Conservation (phyloP, 2,797 vertebrate species). For the Ambastaia sidthimunki region DNA sequence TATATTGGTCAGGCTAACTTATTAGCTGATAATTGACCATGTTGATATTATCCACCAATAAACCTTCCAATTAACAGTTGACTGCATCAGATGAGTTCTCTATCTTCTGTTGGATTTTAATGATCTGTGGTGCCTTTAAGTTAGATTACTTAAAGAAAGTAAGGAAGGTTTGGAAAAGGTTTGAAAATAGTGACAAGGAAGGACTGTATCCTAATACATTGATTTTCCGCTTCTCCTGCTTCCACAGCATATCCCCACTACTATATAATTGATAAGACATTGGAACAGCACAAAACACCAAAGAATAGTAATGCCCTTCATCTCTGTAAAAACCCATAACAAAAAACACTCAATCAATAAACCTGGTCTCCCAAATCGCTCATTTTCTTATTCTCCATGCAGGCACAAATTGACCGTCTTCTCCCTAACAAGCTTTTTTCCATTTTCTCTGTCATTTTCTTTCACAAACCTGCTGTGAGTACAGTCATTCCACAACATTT, state of each 20-base stretch:
- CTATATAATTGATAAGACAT: background rate
- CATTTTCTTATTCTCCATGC: constrained; percentile 14
- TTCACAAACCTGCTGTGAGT: background rate
- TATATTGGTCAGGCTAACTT: too few relatives aligned
- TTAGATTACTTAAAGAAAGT: background rate
- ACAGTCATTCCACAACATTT: constrained; percentile 18
- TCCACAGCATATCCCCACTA: background rate
- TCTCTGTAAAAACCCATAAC: constrained; percentile 4
- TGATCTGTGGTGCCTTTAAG: too few relatives aligned
- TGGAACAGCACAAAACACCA: constrained; percentile 9
- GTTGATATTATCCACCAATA: too few relatives aligned
- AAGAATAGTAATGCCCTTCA: constrained; percentile 16
- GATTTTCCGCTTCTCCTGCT: background rate
- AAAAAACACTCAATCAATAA: constrained; percentile 25
- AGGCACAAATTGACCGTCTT: constrained; percentile 29
- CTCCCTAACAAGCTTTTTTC: constrained; percentile 33
- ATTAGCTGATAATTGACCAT: background rate
- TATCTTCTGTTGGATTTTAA: background rate
- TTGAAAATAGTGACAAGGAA: background rate
- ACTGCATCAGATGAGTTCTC: background rate
- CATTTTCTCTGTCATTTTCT: constrained; percentile 11
- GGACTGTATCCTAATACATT: background rate
- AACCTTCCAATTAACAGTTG: background rate
- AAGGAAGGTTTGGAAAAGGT: background rate
- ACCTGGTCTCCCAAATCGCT: constrained; percentile 16